Conservation (phyloP, 2,797 vertebrate genomes). For the Hydrolagus colliei region DNA sequence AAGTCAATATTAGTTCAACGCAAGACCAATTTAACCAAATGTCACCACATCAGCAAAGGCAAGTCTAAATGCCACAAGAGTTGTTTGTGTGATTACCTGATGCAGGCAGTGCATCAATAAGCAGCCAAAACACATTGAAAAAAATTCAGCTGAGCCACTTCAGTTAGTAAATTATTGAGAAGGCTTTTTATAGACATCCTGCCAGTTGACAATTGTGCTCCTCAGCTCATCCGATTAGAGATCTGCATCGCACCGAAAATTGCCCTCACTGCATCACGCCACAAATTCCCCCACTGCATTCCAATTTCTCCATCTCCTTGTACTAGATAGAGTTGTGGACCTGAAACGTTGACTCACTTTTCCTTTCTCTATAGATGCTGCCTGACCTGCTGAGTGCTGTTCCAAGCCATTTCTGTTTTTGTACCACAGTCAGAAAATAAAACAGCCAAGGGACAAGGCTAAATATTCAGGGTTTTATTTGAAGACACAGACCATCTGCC, state of each 20-base stretch:
- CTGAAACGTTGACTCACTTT: too few relatives aligned
- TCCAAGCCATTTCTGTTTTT: too few relatives aligned
- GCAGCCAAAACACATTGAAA: not conserved
- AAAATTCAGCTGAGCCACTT: conserved; percentile 2
- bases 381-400: too few relatives aligned
- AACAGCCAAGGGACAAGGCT: too few relatives aligned
- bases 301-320: too few relatives aligned
- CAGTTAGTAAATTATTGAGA: not conserved
- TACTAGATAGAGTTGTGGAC: too few relatives aligned
- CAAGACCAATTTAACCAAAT: not conserved
- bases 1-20: not conserved
- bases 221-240: not conserved
- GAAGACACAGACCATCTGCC: too few relatives aligned
- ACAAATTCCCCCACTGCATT: too few relatives aligned
- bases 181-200: not conserved
- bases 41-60: not conserved
- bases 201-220: too few relatives aligned
- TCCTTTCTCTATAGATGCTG: too few relatives aligned
- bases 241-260: not conserved
- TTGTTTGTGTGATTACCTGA: conserved; percentile 2
- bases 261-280: not conserved
- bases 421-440: too few relatives aligned
- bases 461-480: too few relatives aligned
- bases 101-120: not conserved
- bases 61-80: not conserved